Evolutionary conservation across 1,140 invertebrate species (phyloP).

Genomic region (Oryctes rhinoceros): DNA sequence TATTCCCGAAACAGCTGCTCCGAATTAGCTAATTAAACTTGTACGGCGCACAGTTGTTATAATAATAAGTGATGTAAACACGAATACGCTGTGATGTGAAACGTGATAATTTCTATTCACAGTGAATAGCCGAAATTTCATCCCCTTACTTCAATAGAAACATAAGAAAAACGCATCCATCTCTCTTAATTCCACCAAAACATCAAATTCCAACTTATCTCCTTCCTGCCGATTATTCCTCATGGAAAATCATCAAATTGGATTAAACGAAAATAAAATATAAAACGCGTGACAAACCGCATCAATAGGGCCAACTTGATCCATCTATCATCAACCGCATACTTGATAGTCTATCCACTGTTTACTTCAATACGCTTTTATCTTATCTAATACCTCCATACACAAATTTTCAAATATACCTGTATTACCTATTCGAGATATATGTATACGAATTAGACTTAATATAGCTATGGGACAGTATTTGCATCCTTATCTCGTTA

Average conservation of each 20-base stretch:
- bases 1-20: no score
- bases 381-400: constrained; percentile 2
- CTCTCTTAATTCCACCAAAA: no score
- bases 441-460: background rate
- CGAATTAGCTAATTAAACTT: no score
- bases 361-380: background rate
- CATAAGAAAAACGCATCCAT: no score
- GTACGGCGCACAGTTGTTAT: no score
- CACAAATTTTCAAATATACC: constrained; percentile 6
- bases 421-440: background rate
- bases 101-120: no score
- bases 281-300: background rate
- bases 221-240: no score
- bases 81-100: no score
- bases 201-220: no score
- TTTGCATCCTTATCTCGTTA: constrained; percentile 32
- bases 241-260: background rate
- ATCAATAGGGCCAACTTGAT: background rate
- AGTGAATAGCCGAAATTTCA: no score
- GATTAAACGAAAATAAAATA: background rate
- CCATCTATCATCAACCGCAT: background rate
- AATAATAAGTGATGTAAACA: no score
- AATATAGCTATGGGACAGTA: background rate
- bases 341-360: background rate
- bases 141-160: no score